phyloP scores from a whole-genome alignment of 2,888 invertebrate genomes.

The Hecatera dysodea region DNA sequence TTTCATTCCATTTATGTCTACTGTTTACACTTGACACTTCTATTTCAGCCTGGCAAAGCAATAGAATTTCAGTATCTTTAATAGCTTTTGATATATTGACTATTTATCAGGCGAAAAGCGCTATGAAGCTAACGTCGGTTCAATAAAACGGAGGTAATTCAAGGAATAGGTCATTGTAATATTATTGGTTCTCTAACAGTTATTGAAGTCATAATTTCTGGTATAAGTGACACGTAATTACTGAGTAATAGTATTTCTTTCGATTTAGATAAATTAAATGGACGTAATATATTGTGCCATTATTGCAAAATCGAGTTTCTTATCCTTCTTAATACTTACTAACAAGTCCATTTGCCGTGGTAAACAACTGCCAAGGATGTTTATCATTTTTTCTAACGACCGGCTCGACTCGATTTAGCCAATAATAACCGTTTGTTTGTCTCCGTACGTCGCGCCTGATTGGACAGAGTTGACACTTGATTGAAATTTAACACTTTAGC shows the following conservation, averaged over 20 bases:
- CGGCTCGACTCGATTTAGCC: slow-evolving; percentile 37
- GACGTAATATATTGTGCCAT: slow-evolving; percentile 47
- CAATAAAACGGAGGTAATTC: slow-evolving; percentile 37
- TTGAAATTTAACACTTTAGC: slow-evolving; percentile 57
- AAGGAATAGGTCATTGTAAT: slow-evolving; percentile 40
- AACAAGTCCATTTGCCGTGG: slow-evolving; percentile 45
- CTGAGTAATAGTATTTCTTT: slow-evolving; percentile 43
- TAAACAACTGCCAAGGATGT: slow-evolving; percentile 69
- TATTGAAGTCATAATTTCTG: slow-evolving; percentile 44
- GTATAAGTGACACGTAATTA: slow-evolving; percentile 36
- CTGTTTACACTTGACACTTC: slow-evolving; percentile 56
- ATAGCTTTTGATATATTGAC: slow-evolving; percentile 40
- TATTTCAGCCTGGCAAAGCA: slow-evolving; percentile 40
- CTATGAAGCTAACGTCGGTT: slow-evolving; percentile 27
- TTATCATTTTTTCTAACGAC: slow-evolving; percentile 55
- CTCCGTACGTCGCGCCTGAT: slow-evolving; percentile 39
- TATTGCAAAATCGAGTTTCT: slow-evolving; percentile 41
- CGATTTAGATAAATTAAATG: slow-evolving; percentile 63
- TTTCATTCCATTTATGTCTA: slow-evolving; percentile 55
- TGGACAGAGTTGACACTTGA: slow-evolving; percentile 52
- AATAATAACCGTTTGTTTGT: slow-evolving; percentile 60
- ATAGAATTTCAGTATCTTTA: slow-evolving; percentile 32
- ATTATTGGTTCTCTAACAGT: slow-evolving; percentile 34
- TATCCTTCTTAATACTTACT: slow-evolving; percentile 45
- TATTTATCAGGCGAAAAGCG: slow-evolving; percentile 27